Conservation (phyloP, 2,797 vertebrate species). For the Gymnothorax javanicus region DNA sequence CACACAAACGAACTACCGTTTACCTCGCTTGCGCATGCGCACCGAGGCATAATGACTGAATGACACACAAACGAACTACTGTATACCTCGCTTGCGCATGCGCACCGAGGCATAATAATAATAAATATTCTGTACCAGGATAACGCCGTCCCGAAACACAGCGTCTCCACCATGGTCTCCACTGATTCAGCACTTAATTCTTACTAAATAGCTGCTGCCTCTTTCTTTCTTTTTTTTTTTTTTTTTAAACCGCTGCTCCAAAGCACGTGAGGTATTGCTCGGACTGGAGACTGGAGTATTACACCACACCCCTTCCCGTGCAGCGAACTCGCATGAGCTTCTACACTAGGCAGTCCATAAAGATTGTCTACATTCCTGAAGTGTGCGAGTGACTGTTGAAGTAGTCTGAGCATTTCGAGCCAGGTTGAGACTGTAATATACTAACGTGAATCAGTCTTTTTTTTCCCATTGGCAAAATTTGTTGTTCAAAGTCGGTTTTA, state of each 20-base stretch:
- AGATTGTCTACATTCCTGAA: not conserved
- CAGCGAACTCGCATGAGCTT: not conserved
- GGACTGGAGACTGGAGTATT: not conserved
- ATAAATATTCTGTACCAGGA: too few relatives aligned
- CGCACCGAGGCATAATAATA: too few relatives aligned
- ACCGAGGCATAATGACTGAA: too few relatives aligned
- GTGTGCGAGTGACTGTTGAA: not conserved
- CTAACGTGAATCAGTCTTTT: not conserved
- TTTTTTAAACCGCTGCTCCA: not conserved
- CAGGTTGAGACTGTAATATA: not conserved
- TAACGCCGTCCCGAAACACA: too few relatives aligned
- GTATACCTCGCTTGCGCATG: too few relatives aligned
- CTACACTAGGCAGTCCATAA: too few relatives aligned
- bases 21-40: too few relatives aligned
- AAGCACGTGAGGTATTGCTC: not conserved
- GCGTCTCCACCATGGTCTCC: too few relatives aligned
- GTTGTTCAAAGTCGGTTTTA: not conserved
- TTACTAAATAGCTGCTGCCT: not conserved
- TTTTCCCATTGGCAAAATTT: not conserved
- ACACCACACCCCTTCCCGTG: not conserved
- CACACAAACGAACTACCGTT: too few relatives aligned
- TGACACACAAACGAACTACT: too few relatives aligned
- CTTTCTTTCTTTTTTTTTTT: not conserved
- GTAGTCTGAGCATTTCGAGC: not conserved
- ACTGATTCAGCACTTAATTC: not conserved